Percentiles rank a stretch among this genome's conserved stretches.
Conservation (phyloP, 1,140 invertebrate species). For the Heliconius eleuchia region DNA sequence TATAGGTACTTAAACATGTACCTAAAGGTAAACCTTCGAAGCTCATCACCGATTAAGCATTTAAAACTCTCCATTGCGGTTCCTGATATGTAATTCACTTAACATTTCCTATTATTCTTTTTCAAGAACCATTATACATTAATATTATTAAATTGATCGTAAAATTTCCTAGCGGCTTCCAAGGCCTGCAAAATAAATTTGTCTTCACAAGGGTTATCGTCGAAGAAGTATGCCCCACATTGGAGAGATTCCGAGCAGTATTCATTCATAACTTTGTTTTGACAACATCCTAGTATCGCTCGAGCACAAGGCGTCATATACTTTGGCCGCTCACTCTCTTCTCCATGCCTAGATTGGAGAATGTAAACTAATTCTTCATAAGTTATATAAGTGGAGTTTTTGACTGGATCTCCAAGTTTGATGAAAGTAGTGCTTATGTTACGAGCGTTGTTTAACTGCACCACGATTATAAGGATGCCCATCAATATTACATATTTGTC, state of each 20-base stretch:
- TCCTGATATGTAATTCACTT: neutral
- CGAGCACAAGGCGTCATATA: conserved; percentile 62
- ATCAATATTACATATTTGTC: conserved; percentile 21
- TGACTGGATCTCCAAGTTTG: conserved; percentile 27
- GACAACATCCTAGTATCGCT: conserved; percentile 67
- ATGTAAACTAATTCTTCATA: conserved; percentile 64
- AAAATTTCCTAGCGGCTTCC: conserved; percentile 61
- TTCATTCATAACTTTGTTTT: conserved; percentile 55
- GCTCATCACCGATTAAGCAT: neutral
- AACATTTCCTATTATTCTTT: neutral
- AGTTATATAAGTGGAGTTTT: conserved; percentile 46
- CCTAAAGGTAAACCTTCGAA: neutral
- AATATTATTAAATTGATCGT: conserved; percentile 55
- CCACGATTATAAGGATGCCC: neutral
- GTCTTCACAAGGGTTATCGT: conserved; percentile 69
- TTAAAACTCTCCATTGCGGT: neutral
- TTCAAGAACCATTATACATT: neutral
- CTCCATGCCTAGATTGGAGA: conserved; percentile 50
- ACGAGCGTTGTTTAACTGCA: conserved; percentile 42
- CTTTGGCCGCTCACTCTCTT: conserved; percentile 41
- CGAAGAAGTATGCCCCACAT: conserved; percentile 71
- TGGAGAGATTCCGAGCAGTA: conserved; percentile 61
- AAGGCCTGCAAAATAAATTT: conserved; percentile 64
- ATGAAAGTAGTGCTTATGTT: conserved; percentile 28
- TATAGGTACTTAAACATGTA: neutral